Conservation (phyloP, 2,888 invertebrate genomes). For the Fragum fragum region DNA sequence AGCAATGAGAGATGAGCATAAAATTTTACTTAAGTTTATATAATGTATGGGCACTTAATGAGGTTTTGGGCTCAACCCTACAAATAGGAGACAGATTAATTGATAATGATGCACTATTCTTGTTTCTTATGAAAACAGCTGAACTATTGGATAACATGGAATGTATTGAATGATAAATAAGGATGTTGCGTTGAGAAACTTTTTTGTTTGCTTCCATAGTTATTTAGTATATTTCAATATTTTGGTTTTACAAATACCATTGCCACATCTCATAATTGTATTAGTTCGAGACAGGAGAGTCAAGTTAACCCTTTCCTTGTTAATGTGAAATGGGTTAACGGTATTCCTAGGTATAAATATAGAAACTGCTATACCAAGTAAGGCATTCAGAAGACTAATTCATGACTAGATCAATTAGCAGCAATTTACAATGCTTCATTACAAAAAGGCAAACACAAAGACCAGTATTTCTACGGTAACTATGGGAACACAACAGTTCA, state of each 20-base stretch:
- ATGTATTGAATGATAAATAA: constrained; percentile 19
- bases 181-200: not conserved
- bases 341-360: too few relatives aligned
- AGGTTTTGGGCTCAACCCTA: too few relatives aligned
- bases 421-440: not conserved
- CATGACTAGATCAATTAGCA: not conserved
- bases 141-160: constrained; percentile 22
- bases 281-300: too few relatives aligned
- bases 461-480: not conserved
- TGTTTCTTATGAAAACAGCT: not conserved
- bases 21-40: too few relatives aligned
- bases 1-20: too few relatives aligned
- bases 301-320: too few relatives aligned
- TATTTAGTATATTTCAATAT: not conserved
- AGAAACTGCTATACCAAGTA: too few relatives aligned
- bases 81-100: too few relatives aligned
- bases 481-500: constrained; percentile 26
- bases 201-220: not conserved
- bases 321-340: too few relatives aligned
- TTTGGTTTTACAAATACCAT: not conserved
- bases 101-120: not conserved
- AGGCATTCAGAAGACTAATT: too few relatives aligned
- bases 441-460: not conserved
- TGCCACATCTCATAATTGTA: too few relatives aligned
- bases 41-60: too few relatives aligned